Evolutionary conservation across 2,113 vertebrate genomes (phyloP).

Genomic region (Callithrix jacchus): DNA sequence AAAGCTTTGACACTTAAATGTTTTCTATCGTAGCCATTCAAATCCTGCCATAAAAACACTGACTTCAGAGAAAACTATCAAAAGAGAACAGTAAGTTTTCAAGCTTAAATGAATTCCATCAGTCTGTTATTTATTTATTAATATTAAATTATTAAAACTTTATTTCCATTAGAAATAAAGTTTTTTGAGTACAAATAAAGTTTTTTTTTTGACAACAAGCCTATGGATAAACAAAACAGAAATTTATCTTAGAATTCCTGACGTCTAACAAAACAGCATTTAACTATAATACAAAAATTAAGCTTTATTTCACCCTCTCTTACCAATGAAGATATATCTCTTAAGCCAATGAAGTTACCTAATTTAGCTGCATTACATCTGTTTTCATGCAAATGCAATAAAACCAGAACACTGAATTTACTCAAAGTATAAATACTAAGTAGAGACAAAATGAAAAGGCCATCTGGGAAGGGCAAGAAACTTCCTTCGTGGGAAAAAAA

Average conservation of each 20-base stretch:
- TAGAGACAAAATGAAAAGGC: slow-evolving; percentile 8
- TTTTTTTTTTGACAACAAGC: not conserved
- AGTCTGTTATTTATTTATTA: not conserved
- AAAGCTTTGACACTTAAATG: not conserved
- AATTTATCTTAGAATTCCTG: not conserved
- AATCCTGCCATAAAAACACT: not conserved
- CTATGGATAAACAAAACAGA: not conserved
- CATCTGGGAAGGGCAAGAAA: not conserved
- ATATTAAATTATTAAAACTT: not conserved
- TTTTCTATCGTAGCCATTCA: not conserved
- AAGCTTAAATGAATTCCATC: slow-evolving; percentile 26
- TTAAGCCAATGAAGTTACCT: not conserved
- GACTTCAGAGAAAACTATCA: not conserved
- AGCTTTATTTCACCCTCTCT: not conserved
- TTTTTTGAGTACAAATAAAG: not conserved
- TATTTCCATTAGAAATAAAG: not conserved
- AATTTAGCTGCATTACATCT: slow-evolving; percentile 8
- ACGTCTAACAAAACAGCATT: not conserved
- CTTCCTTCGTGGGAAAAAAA: not conserved
- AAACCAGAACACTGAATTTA: slow-evolving; percentile 45
- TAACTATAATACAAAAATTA: not conserved
- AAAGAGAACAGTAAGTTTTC: not conserved
- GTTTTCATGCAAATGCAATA: not conserved
- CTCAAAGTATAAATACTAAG: slow-evolving; percentile 19
- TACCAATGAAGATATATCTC: not conserved